A percentile compares a stretch with the other conserved stretches of the same genome.
phyloP scores from a whole-genome alignment of 2,113 vertebrate genomes.

The Chlamydotis undulata region DNA sequence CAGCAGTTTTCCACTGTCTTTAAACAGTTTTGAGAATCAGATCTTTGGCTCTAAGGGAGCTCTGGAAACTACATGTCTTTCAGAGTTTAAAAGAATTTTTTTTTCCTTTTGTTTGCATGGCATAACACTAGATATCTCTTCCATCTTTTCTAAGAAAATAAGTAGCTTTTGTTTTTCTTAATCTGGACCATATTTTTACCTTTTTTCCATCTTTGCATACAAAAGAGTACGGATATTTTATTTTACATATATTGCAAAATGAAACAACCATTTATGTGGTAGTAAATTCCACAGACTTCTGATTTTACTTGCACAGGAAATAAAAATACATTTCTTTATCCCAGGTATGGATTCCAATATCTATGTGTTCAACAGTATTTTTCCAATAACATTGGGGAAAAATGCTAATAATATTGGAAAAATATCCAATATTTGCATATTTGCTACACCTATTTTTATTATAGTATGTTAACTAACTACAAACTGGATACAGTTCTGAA shows the following conservation, averaged over 20 bases:
- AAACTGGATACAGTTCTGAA: background rate
- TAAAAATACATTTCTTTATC: background rate
- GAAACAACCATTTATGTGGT: background rate
- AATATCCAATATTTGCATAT: background rate
- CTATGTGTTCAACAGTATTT: background rate
- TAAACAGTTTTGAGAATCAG: background rate
- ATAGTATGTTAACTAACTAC: background rate
- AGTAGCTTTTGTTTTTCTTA: background rate
- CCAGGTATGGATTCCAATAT: background rate
- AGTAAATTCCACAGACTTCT: background rate
- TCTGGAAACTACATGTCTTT: background rate
- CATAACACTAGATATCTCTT: background rate
- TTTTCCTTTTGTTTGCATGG: background rate
- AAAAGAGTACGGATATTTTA: background rate
- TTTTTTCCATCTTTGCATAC: background rate
- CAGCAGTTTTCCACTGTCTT: background rate
- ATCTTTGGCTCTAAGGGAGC: background rate
- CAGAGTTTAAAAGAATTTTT: background rate
- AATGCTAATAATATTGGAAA: background rate
- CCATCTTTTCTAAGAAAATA: background rate
- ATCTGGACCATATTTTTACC: background rate
- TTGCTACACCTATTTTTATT: background rate
- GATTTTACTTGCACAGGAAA: background rate
- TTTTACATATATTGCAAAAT: background rate
- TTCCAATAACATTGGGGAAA: background rate